phyloP scores from a whole-genome alignment of 2,888 invertebrate species.

The Lithophane ornitopus region DNA sequence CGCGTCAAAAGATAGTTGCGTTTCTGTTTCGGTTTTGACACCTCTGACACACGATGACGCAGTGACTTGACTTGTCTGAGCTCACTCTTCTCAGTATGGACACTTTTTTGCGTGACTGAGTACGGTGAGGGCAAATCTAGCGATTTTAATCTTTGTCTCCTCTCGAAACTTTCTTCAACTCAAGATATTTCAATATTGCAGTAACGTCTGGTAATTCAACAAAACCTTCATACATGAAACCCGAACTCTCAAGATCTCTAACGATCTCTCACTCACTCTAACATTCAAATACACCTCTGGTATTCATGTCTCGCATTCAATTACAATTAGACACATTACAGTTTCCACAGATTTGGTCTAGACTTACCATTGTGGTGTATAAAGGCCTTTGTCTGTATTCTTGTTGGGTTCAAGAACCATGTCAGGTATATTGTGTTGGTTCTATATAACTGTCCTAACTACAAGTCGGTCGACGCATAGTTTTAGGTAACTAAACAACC shows the following conservation, averaged over 20 bases:
- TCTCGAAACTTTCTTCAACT: neutral
- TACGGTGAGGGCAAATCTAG: too few species aligned
- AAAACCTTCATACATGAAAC: conserved; percentile 2
- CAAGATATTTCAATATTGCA: neutral
- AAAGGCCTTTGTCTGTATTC: conserved; percentile 30
- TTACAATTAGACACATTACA: conserved; percentile 48
- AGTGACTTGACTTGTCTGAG: too few species aligned
- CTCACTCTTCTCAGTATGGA: too few species aligned
- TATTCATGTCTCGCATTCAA: conserved; percentile 47
- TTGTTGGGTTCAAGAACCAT: conserved; percentile 8
- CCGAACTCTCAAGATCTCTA: neutral
- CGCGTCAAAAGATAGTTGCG: too few species aligned
- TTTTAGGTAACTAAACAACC: neutral
- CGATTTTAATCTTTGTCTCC: neutral
- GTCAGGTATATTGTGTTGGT: neutral
- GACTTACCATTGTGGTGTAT: conserved; percentile 17
- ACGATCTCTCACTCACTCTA: conserved; percentile 7
- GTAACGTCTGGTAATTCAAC: neutral
- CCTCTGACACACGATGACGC: too few species aligned
- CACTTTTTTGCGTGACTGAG: too few species aligned
- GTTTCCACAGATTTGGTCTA: conserved; percentile 33
- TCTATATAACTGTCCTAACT: neutral
- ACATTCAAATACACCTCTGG: conserved; percentile 32
- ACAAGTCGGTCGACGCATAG: neutral
- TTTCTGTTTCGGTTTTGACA: too few species aligned